Evolutionary conservation across 2,797 vertebrate genomes (phyloP).

Genomic region (Onychomys arenicola): DNA sequence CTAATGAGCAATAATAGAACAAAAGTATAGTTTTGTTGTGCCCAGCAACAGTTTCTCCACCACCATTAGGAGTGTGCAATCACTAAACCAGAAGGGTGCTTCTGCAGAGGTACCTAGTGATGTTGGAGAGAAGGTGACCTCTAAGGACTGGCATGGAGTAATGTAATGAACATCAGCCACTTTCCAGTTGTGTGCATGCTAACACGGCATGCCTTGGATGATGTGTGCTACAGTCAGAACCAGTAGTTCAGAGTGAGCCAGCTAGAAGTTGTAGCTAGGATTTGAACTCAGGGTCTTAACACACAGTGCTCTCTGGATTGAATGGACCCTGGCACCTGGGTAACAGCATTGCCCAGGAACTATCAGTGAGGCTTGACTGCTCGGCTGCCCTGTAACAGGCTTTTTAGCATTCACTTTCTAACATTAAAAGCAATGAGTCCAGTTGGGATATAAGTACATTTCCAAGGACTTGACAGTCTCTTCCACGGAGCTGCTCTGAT

Average conservation of each 20-base stretch:
- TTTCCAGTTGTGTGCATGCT: background rate
- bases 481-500: background rate
- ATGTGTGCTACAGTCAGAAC: background rate
- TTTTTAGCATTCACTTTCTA: background rate
- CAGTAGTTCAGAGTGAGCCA: background rate
- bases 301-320: background rate
- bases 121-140: background rate
- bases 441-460: background rate
- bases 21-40: background rate
- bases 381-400: background rate
- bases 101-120: background rate
- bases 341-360: background rate
- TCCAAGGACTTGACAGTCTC: background rate
- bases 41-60: background rate
- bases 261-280: background rate
- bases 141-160: too few relatives aligned
- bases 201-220: background rate
- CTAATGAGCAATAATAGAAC: constrained; percentile 37
- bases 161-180: background rate
- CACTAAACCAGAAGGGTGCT: background rate
- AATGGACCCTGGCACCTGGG: too few relatives aligned
- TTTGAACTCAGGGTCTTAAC: background rate
- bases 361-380: background rate
- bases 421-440: background rate
- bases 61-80: background rate